Percentiles rank a stretch among this genome's conserved stretches.
These are phyloP conservation scores for Salvator merianae DNA, from an alignment of 2,113 vertebrate species.

Conservation along the genomic window DNA sequence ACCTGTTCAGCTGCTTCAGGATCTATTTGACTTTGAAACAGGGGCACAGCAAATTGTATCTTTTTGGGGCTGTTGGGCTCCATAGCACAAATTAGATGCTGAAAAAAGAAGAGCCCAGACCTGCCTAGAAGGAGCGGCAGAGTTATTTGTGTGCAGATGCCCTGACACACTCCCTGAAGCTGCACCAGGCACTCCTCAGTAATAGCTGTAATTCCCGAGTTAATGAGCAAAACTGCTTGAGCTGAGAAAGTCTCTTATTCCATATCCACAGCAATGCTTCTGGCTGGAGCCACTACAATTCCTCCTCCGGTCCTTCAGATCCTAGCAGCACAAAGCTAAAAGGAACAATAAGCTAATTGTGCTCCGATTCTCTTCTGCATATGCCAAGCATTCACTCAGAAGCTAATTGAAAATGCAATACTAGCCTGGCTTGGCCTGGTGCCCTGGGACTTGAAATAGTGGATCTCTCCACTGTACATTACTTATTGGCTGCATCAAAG, in stretches of 20 bases:
- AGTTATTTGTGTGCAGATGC: constrained; percentile 47
- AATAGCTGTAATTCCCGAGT: constrained; percentile 72
- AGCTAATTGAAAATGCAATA: constrained; percentile 85
- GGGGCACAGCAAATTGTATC: constrained; percentile 93
- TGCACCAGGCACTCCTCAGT: constrained; percentile 58
- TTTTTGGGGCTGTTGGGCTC: constrained; percentile 97
- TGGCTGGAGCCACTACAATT: constrained; percentile 32
- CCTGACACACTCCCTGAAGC: constrained; percentile 62
- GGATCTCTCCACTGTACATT: constrained; percentile 78
- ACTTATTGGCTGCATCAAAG: constrained; percentile 80
- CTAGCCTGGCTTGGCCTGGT: constrained; percentile 76
- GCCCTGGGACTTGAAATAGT: constrained; percentile 82
- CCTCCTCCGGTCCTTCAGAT: constrained; percentile 67
- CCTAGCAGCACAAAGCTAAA: constrained; percentile 76
- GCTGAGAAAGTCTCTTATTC: constrained; percentile 65
- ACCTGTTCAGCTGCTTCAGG: constrained; percentile 94
- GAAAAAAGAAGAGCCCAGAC: constrained; percentile 45
- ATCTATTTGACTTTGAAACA: constrained; percentile 91
- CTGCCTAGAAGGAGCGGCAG: constrained; percentile 31
- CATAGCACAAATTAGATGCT: constrained; percentile 75
- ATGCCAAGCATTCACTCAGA: constrained; percentile 83
- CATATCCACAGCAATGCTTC: constrained; percentile 68
- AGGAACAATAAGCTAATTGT: constrained; percentile 82
- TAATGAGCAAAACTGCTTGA: constrained; percentile 59
- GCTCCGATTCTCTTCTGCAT: constrained; percentile 72